Percentiles rank a stretch among this genome's conserved stretches.
These are phyloP conservation scores for Zeus faber DNA, from an alignment of 2,113 vertebrate genomes.

Conservation along the genomic window DNA sequence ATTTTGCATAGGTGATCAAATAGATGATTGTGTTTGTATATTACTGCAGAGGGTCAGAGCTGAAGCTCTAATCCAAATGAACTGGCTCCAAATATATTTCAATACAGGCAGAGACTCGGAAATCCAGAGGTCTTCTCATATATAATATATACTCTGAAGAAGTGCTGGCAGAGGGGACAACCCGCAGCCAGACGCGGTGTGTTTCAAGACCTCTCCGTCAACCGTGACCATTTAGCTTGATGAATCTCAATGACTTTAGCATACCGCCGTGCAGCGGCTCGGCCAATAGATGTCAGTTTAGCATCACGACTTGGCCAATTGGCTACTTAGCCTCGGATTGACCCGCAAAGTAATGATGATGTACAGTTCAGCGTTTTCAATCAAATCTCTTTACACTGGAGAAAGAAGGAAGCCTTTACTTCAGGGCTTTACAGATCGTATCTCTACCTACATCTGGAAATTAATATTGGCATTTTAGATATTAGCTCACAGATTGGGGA, in stretches of 20 bases:
- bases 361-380: slow-evolving; percentile 59
- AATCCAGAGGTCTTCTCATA: slow-evolving; percentile 58
- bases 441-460: slow-evolving; percentile 54
- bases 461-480: slow-evolving; percentile 31
- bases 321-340: slow-evolving; percentile 59
- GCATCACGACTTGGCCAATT: slow-evolving; percentile 55
- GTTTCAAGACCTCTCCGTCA: slow-evolving; percentile 66
- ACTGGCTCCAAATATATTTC: no score
- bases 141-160: no score
- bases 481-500: slow-evolving; percentile 31
- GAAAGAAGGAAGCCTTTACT: slow-evolving; percentile 5
- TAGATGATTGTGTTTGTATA: no score
- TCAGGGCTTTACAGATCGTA: slow-evolving; percentile 42
- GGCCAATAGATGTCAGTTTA: slow-evolving; percentile 69
- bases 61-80: no score
- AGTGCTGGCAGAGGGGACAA: slow-evolving; percentile 48
- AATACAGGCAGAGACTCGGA: no score
- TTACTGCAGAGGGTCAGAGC: no score
- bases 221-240: slow-evolving; percentile 71
- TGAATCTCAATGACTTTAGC: slow-evolving; percentile 72
- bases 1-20: no score
- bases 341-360: slow-evolving; percentile 62
- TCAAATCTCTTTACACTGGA: slow-evolving; percentile 46
- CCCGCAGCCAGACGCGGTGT: slow-evolving; percentile 62
- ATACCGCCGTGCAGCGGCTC: slow-evolving; percentile 52